Evolutionary conservation across 2,888 invertebrate species (phyloP).

Genomic region (Chrysolina haemoptera): DNA sequence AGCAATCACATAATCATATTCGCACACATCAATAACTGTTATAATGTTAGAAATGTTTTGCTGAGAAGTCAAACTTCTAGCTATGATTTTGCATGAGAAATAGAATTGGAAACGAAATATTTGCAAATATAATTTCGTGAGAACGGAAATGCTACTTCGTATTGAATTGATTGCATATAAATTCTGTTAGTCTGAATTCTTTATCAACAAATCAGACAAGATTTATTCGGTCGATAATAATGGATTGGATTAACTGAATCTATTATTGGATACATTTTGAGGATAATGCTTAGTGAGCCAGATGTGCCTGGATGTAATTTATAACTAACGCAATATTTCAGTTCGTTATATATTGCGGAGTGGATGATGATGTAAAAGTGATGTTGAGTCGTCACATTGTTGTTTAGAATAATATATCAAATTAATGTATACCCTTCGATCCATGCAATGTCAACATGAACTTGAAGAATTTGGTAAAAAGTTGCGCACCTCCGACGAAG

Average conservation of each 20-base stretch:
- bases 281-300: neutral
- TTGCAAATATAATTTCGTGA: conserved; percentile 6
- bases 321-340: neutral
- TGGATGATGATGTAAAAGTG: neutral
- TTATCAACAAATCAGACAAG: conserved; percentile 6
- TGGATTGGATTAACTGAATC: conserved; percentile 1
- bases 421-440: no score
- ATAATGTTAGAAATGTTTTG: neutral
- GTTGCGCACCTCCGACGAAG: no score
- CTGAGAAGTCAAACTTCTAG: neutral
- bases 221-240: conserved; percentile 6
- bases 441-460: no score
- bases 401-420: no score
- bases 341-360: neutral
- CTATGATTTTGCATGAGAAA: neutral
- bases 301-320: neutral
- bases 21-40: neutral
- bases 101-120: neutral
- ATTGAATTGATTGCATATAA: conserved; percentile 5
- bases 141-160: neutral
- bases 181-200: neutral
- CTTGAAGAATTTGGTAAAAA: no score
- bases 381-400: no score
- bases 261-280: neutral
- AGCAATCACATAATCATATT: no score